Percentiles rank a stretch among this genome's conserved stretches.
These are phyloP conservation scores for Valencia hispanica DNA, from an alignment of 2,797 vertebrate genomes.

Conservation along the genomic window DNA sequence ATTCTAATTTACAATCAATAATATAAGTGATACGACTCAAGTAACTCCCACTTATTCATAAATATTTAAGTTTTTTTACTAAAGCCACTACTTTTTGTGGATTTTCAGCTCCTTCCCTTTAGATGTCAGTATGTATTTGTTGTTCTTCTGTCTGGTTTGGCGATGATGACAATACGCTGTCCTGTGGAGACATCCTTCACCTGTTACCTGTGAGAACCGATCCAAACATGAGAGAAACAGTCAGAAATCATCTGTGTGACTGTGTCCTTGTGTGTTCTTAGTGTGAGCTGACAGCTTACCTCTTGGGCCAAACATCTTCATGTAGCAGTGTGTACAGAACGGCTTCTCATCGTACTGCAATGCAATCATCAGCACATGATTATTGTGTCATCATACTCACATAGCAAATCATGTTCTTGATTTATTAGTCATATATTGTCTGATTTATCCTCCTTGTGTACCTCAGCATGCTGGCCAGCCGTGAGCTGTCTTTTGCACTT, in stretches of 20 bases:
- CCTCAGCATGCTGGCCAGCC: slow-evolving; percentile 83
- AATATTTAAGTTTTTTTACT: slow-evolving; percentile 30
- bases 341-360: slow-evolving; percentile 87
- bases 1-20: slow-evolving; percentile 8
- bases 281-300: slow-evolving; percentile 65
- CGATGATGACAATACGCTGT: slow-evolving; percentile 23
- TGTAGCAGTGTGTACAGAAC: slow-evolving; percentile 84
- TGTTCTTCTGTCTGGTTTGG: slow-evolving; percentile 13
- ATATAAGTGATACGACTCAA: slow-evolving; percentile 17
- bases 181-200: slow-evolving; percentile 42
- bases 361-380: slow-evolving; percentile 37
- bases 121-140: slow-evolving; percentile 21
- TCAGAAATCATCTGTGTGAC: slow-evolving; percentile 13
- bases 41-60: slow-evolving; percentile 28
- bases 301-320: slow-evolving; percentile 84
- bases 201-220: slow-evolving; percentile 65
- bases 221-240: slow-evolving; percentile 10
- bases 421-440: background rate
- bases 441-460: slow-evolving; percentile 41
- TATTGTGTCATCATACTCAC: slow-evolving; percentile 8
- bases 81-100: background rate
- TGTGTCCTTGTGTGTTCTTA: slow-evolving; percentile 3
- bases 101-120: background rate
- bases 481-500: slow-evolving; percentile 84
- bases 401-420: background rate